phyloP scores from a whole-genome alignment of 1,140 invertebrate species.

The Thaumatotibia leucotreta region DNA sequence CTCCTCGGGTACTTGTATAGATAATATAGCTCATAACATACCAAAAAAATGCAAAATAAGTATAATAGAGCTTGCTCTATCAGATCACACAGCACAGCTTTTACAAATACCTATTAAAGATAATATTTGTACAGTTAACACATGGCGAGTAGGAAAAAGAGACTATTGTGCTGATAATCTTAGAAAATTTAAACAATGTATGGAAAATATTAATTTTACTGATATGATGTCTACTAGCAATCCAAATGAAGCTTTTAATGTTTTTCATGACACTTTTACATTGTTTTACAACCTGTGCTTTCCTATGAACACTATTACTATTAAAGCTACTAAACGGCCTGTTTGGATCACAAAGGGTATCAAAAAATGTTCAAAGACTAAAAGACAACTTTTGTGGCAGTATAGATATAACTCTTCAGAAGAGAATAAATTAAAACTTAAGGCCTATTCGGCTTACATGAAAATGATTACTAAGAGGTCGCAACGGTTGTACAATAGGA shows the following conservation, averaged over 20 bases:
- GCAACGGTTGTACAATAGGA: too few species aligned
- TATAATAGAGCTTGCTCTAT: too few species aligned
- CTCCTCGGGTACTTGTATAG: too few species aligned
- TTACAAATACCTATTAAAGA: slow-evolving; percentile 8
- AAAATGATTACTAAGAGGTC: too few species aligned
- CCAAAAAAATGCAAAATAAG: too few species aligned
- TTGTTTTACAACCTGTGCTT: slow-evolving; percentile 29
- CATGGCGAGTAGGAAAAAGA: slow-evolving; percentile 14
- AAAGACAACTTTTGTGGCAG: slow-evolving; percentile 17
- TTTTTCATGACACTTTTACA: slow-evolving; percentile 19
- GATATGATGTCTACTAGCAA: slow-evolving; percentile 16
- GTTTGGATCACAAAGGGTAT: slow-evolving; percentile 26
- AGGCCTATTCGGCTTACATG: too few species aligned
- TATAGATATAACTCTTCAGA: too few species aligned
- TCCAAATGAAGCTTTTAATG: slow-evolving; percentile 16
- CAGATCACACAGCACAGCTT: too few species aligned
- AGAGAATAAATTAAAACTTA: too few species aligned
- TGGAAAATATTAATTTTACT: slow-evolving; percentile 16
- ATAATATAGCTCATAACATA: too few species aligned
- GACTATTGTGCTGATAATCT: slow-evolving; percentile 21
- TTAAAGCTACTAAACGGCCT: slow-evolving; percentile 1
- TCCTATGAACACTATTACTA: slow-evolving; percentile 14
- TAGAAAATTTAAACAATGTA: slow-evolving; percentile 20
- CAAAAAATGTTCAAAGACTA: slow-evolving; percentile 24
- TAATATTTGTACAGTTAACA: too few species aligned